These are phyloP conservation scores for Brachyistius frenatus DNA, from an alignment of 2,113 vertebrate genomes.

Conservation along the genomic window DNA sequence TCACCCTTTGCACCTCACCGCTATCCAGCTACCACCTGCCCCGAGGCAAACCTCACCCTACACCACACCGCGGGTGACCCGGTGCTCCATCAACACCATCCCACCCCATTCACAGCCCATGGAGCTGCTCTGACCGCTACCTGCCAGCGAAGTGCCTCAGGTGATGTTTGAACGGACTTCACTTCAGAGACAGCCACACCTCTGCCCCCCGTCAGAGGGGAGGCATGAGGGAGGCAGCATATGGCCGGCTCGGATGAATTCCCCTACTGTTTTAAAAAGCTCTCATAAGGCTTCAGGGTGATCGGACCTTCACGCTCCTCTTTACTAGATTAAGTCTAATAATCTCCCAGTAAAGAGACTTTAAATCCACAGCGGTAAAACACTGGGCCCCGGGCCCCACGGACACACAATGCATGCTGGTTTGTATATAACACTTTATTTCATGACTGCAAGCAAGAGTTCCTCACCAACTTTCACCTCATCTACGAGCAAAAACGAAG, in stretches of 20 bases:
- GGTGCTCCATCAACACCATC: slow-evolving; percentile 74
- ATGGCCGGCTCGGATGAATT: slow-evolving; percentile 75
- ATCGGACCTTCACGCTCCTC: slow-evolving; percentile 76
- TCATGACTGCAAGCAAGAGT: slow-evolving; percentile 81
- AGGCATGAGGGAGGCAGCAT: slow-evolving; percentile 61
- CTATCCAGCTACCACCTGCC: slow-evolving; percentile 66
- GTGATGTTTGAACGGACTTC: slow-evolving; percentile 71
- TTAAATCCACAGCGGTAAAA: slow-evolving; percentile 75
- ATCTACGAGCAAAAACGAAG: background rate
- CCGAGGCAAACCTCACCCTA: slow-evolving; percentile 70
- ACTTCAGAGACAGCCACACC: slow-evolving; percentile 61
- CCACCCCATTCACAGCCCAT: slow-evolving; percentile 47
- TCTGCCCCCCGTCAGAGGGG: slow-evolving; percentile 31
- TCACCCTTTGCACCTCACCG: slow-evolving; percentile 57
- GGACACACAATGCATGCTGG: slow-evolving; percentile 50
- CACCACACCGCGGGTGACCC: slow-evolving; percentile 75
- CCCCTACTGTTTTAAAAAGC: slow-evolving; percentile 77
- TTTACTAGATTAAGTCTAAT: slow-evolving; percentile 86
- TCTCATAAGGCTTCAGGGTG: slow-evolving; percentile 75
- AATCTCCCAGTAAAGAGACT: slow-evolving; percentile 85
- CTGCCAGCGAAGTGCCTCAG: slow-evolving; percentile 75
- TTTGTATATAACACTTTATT: slow-evolving; percentile 71
- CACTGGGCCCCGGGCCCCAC: slow-evolving; percentile 53
- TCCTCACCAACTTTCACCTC: slow-evolving; percentile 70
- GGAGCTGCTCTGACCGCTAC: slow-evolving; percentile 54